Conservation (phyloP, 2,113 vertebrate species). For the Pygathrix nemaeus region DNA sequence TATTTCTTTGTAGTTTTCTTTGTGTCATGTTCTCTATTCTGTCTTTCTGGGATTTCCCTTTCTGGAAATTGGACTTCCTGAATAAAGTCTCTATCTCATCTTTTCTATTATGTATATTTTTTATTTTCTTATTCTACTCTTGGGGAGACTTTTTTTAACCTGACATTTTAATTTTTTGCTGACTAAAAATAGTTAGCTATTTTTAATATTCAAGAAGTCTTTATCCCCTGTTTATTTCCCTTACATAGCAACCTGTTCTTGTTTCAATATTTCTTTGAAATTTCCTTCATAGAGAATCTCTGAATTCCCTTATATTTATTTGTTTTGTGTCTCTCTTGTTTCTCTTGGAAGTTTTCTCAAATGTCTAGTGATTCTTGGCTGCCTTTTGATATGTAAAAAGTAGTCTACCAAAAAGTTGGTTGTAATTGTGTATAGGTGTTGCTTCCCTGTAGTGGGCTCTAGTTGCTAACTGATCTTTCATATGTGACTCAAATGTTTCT, state of each 20-base stretch:
- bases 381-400: neutral
- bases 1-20: slow-evolving; percentile 19
- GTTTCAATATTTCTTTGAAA: neutral
- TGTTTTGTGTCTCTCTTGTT: neutral
- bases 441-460: neutral
- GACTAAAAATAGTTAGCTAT: neutral
- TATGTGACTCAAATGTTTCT: neutral
- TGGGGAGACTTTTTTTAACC: neutral
- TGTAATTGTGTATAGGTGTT: neutral
- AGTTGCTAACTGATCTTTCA: neutral
- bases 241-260: neutral
- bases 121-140: neutral
- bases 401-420: neutral
- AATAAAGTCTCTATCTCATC: neutral
- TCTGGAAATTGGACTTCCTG: neutral
- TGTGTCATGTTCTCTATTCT: neutral
- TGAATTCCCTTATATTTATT: neutral
- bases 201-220: neutral
- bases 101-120: neutral
- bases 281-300: neutral
- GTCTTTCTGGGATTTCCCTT: neutral
- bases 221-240: neutral
- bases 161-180: slow-evolving; percentile 42
- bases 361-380: neutral
- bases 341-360: neutral